phyloP scores from a whole-genome alignment of 2,888 invertebrate genomes.

The Euzophera pinguis region DNA sequence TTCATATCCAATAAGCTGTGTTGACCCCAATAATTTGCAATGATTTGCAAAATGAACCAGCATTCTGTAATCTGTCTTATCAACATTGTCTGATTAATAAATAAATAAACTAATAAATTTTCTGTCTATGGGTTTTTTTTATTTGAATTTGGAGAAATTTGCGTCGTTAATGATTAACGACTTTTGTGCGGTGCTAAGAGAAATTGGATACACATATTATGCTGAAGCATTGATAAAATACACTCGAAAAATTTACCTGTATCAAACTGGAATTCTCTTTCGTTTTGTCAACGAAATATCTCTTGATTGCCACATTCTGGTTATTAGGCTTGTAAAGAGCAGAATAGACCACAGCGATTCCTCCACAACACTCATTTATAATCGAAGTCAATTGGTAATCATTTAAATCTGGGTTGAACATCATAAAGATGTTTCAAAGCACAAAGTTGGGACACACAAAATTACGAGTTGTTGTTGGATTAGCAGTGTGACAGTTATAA shows the following conservation, averaged over 20 bases:
- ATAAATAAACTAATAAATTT: no score
- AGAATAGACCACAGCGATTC: slow-evolving; percentile 84
- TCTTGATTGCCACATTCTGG: slow-evolving; percentile 86
- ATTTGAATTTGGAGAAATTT: no score
- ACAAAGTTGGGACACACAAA: slow-evolving; percentile 3
- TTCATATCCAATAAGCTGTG: no score
- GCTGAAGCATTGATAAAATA: no score
- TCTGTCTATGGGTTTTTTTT: no score
- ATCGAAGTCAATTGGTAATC: slow-evolving; percentile 85
- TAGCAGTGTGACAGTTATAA: slow-evolving; percentile 15
- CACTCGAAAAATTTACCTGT: slow-evolving; percentile 53
- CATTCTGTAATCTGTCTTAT: no score
- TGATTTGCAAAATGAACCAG: no score
- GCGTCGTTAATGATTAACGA: no score
- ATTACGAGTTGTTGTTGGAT: neutral
- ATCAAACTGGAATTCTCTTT: slow-evolving; percentile 81
- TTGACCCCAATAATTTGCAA: no score
- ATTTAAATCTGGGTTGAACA: slow-evolving; percentile 80
- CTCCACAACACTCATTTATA: slow-evolving; percentile 84
- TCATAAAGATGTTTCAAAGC: slow-evolving; percentile 33
- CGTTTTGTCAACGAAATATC: slow-evolving; percentile 86
- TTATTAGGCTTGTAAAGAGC: slow-evolving; percentile 83
- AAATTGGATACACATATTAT: no score
- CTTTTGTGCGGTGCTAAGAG: no score
- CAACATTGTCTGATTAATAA: no score